Evolutionary conservation across 2,888 invertebrate genomes (phyloP), one percentile per base, ranked within the genome.

Genomic region (Lasioglossum marginatum): DNA sequence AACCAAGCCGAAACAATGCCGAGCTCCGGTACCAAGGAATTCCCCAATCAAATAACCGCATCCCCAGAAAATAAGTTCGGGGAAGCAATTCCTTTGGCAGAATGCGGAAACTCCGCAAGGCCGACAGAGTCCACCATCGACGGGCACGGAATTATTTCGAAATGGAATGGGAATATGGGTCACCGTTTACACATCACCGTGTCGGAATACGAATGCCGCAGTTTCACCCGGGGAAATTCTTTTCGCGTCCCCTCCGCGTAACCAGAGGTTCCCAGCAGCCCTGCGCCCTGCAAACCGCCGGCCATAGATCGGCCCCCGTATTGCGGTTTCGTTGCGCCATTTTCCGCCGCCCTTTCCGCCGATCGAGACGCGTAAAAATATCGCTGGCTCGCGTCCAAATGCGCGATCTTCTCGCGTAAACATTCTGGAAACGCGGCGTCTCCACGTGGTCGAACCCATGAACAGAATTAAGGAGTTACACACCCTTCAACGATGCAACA

Each of bases 351-450:
- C 75, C 72, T 31, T 81, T 73, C 74, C 86, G 76, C 68, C 89
- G 34, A 88, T 77, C 76, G 83, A 70, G 82, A 78, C 79, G 90
- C 88, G 91, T 90, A 92, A 92, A 92, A 93, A 92, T 93, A 93
- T 88, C 89, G 86, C 77, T 93, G 93, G 93, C 92, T 63, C 3
- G 74, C 40, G 57, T 89, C 93, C 92, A 93, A 87, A 34, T 81
- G 79, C 81, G 76, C 86, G 89, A 91, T 91, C 87, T 85, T 85
- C 82, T 83, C 88, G 90, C 83, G 86, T 90, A 93, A 93, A 93
- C 92, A 92, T 84, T 77, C 88, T 84, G 77, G 87, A 90, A 91
- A 83, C 84, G 74, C 72, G 63, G 37, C 43, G 72, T 3, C 75
- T 75, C 82, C 70, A n/a, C 71, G 16, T 66, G 66, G 52, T 73